Evolutionary conservation across 2,888 invertebrate species (phyloP), one percentile per base, ranked within the genome.

Genomic region (Rhimphoctona megacephalus): DNA sequence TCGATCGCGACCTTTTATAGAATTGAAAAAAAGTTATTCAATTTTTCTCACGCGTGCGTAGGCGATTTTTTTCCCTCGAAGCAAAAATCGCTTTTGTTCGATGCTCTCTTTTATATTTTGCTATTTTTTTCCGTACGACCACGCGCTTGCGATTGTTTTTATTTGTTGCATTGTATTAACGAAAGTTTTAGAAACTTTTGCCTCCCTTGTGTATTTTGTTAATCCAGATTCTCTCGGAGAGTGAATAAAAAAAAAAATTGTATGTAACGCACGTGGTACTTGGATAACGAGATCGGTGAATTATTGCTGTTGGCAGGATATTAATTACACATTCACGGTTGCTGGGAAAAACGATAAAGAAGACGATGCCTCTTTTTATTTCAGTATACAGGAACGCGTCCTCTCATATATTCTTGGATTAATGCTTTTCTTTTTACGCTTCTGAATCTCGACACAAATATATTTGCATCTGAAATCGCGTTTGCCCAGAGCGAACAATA

Each of bases 221-320:
- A 14, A 25, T 25, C 25, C 25, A 25, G 30, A 61, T 61, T 30
- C 30, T 61, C 61, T 5, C 61, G 61, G 30, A 61, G 8, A 30
- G 61, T 30, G 30, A 14, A 49, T 11, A 49, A 52, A 64, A 76
- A 64, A 46, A 67, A n/a, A 33, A 1, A 7, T 49, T 19, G 25
- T 7, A 54, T 52, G 25, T 25, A 33, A 52, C n/a, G 22, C 36
- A 69, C 43, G 43, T 54, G 39, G 39, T 36, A 70, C 70, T 43
- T 11, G 25, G 46, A 64, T 83, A 86, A 83, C 81, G 81, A 81
- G 82, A 88, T 86, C 88, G 57, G 33, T 80, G 80, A 86, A 80
- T 83, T 79, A 85, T 86, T 83, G 66, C 80, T 66, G 43, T 22
- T 70, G 52, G 39, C 54, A 79, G 43, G 46, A 66, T 86, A 83